Base-by-base conservation (phyloP, 2,113 vertebrate species). In the Cynoglossus semilaevis region DNA sequence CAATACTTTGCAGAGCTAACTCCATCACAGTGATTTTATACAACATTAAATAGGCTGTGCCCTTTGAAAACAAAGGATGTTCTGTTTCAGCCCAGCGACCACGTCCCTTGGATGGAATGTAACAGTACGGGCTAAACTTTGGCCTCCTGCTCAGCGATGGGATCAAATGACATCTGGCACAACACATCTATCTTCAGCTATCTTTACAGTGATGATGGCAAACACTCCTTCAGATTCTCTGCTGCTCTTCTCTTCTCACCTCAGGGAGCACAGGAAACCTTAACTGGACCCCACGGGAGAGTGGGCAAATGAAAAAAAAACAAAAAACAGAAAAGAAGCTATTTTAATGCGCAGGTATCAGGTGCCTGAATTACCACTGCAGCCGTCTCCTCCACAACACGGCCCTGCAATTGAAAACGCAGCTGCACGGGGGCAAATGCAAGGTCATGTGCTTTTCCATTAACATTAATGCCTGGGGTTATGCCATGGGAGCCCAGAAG, bases 21-120 rank as follows among this genome's bases (percentile, higher is more conserved):
- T 92, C 90, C 89, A 91, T n/a, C n/a, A 89, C 91, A 92, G 90
- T 91, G 90, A 90, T 93, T 93, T 94, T 94, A 91, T 88, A 92
- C 90, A 92, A 92, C 89, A 89, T 91, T 92, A 90, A 90, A 89
- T 90, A n/a, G n/a, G n/a, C n/a, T n/a, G n/a, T n/a, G 87, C 88
- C 87, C 88, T 7, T 85, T 84, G 89, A 89, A 93, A 93, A 92
- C 89, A 91, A 47, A 40, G 18, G 29, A 29, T 8, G 84, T 89
- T 85, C 86, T 77, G 85, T 94, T 87, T 93, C 85, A 85, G 87
- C 88, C 88, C 87, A 74, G 87, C 88, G 86, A 90, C 74, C 70
- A 88, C 11, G 1, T 51, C 84, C 84, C 83, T 79, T 80, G 87
- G 92, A 91, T 92, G 87, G 83, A 91, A 89, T 89, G 84, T 90